A percentile compares a stretch with the other conserved stretches of the same genome.
Conservation (phyloP, 2,888 invertebrate genomes). For the Chrysolina americana region DNA sequence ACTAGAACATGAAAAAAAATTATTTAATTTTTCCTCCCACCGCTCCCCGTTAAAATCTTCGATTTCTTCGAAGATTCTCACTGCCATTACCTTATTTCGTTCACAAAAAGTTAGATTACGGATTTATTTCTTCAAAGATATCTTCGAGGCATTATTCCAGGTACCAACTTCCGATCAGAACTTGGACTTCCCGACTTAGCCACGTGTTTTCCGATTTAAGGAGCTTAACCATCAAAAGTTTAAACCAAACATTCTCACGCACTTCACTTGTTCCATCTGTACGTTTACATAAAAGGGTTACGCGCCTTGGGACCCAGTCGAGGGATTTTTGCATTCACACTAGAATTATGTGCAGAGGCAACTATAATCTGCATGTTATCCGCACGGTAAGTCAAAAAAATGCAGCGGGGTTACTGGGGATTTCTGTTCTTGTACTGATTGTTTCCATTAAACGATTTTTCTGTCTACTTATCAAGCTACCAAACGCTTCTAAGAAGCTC, state of each 20-base stretch:
- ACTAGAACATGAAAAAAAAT: no score
- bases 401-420: no score
- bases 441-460: no score
- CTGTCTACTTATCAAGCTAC: no score
- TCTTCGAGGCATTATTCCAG: background rate
- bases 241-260: slow-evolving; percentile 58
- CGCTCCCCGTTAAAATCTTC: no score
- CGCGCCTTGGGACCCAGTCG: background rate
- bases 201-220: slow-evolving; percentile 57
- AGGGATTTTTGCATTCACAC: slow-evolving; percentile 12
- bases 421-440: no score
- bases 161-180: background rate
- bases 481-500: no score
- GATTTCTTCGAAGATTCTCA: no score
- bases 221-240: slow-evolving; percentile 56
- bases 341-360: slow-evolving; percentile 2
- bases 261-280: slow-evolving; percentile 45
- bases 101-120: no score
- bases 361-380: slow-evolving; percentile 14
- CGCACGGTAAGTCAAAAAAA: background rate
- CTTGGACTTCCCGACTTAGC: slow-evolving; percentile 50
- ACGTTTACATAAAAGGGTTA: slow-evolving; percentile 2
- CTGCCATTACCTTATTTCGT: no score
- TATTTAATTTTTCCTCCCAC: no score
- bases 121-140: background rate